A percentile compares a stretch with the other conserved stretches of the same genome.
Conservation (phyloP, 2,888 invertebrate species). For the Erannis defoliaria region DNA sequence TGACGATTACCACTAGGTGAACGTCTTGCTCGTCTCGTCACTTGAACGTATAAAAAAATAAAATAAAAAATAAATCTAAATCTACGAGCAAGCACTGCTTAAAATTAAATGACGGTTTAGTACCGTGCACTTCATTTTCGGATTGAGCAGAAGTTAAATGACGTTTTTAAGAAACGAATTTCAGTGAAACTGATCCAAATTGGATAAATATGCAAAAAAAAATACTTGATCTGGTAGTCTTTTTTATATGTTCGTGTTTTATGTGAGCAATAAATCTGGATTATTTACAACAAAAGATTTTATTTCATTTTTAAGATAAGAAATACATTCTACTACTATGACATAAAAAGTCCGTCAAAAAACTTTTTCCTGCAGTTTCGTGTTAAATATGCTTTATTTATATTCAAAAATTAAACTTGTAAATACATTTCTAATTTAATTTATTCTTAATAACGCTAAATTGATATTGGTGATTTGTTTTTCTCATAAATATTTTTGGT, state of each 20-base stretch:
- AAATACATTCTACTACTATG: not conserved
- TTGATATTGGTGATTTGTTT: not conserved
- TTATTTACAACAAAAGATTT: not conserved
- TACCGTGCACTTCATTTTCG: too few species aligned
- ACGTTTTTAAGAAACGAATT: too few species aligned
- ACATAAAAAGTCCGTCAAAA: not conserved
- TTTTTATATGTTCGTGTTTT: not conserved
- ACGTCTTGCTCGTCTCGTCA: too few species aligned
- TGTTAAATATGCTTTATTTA: slow-evolving; percentile 1
- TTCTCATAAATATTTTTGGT: not conserved
- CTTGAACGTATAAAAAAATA: too few species aligned
- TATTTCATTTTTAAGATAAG: slow-evolving; percentile 5
- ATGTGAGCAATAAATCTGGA: not conserved
- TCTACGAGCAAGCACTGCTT: too few species aligned
- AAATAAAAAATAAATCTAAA: too few species aligned
- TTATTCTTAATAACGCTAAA: not conserved
- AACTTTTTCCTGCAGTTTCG: not conserved
- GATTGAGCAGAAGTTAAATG: too few species aligned
- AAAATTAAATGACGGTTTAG: too few species aligned
- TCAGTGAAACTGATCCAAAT: too few species aligned
- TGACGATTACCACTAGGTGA: too few species aligned
- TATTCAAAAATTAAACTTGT: slow-evolving; percentile 12
- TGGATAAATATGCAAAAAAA: too few species aligned
- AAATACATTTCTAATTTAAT: not conserved
- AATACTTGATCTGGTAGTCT: not conserved